phyloP scores from a whole-genome alignment of 2,797 vertebrate species.

The Nyctalus aviator region DNA sequence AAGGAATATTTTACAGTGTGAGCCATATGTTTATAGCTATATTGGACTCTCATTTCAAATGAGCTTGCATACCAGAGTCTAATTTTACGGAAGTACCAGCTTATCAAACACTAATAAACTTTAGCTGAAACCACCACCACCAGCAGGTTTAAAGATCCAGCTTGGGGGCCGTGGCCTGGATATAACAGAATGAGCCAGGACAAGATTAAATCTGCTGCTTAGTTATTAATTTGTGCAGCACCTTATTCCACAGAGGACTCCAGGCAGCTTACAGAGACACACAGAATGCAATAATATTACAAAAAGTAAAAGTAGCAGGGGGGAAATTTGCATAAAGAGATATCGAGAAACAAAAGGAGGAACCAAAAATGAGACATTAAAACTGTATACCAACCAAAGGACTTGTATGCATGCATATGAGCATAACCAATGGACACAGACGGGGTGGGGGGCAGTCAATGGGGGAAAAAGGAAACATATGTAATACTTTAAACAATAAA shows the following conservation, averaged over 20 bases:
- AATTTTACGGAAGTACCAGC: conserved; percentile 39
- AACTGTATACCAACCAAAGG: neutral
- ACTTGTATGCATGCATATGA: no score
- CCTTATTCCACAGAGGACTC: neutral
- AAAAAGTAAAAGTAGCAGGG: conserved; percentile 13
- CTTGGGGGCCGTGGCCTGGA: fast-evolving
- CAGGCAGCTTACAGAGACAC: neutral
- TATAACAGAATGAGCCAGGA: neutral
- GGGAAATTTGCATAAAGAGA: neutral
- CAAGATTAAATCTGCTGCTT: neutral
- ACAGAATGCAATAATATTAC: neutral
- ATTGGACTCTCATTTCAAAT: conserved; percentile 50
- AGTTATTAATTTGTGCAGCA: neutral
- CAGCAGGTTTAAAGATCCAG: neutral
- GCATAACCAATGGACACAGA: no score
- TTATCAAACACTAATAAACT: conserved; percentile 36
- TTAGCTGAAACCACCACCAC: neutral
- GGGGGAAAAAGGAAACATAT: no score
- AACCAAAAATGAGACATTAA: neutral
- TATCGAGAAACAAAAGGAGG: neutral
- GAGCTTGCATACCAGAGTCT: conserved; percentile 29
- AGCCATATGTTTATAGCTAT: conserved; percentile 70
- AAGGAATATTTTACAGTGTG: conserved; percentile 54
- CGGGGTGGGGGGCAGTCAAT: no score
- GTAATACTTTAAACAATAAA: no score